Evolutionary conservation across 2,888 invertebrate genomes (phyloP).

Genomic region (Caradrina clavipalpis): DNA sequence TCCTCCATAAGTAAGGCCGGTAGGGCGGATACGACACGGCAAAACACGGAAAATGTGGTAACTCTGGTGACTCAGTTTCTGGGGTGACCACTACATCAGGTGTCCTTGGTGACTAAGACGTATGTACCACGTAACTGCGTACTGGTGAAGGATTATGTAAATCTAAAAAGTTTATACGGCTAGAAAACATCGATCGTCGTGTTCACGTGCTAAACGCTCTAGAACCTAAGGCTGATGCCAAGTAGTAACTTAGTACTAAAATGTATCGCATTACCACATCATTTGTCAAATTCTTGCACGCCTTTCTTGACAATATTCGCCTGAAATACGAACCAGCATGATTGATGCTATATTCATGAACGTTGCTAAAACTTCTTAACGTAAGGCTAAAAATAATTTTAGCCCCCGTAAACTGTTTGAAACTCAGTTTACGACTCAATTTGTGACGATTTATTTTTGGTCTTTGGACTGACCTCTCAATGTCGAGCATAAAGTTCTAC

Average conservation of each 20-base stretch:
- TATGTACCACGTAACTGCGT: slow-evolving; percentile 13
- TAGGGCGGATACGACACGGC: slow-evolving; percentile 6
- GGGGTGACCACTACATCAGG: slow-evolving; percentile 5
- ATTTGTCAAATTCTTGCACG: slow-evolving; percentile 25
- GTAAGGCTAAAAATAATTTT: slow-evolving; percentile 43
- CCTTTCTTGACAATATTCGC: slow-evolving; percentile 34
- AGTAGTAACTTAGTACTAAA: neutral
- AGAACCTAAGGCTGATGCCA: neutral
- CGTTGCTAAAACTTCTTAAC: slow-evolving; percentile 24
- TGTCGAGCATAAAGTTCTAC: slow-evolving; percentile 29
- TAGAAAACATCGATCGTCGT: slow-evolving; percentile 29
- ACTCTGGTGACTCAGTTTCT: slow-evolving; percentile 23
- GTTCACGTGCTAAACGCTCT: neutral
- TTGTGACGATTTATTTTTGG: slow-evolving; percentile 55
- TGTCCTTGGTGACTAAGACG: slow-evolving; percentile 18
- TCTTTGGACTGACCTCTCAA: slow-evolving; percentile 53
- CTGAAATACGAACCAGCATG: slow-evolving; percentile 35
- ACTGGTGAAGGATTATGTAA: slow-evolving; percentile 27
- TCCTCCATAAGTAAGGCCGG: slow-evolving; percentile 10
- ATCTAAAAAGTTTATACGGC: slow-evolving; percentile 24
- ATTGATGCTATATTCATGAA: slow-evolving; percentile 38
- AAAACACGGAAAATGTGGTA: slow-evolving; percentile 6
- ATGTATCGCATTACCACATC: slow-evolving; percentile 11
- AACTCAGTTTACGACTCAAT: slow-evolving; percentile 59
- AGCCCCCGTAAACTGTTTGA: slow-evolving; percentile 49